A percentile compares a stretch with the other conserved stretches of the same genome.
Conservation (phyloP, 2,888 invertebrate genomes). For the Amblyjoppa fuscipennis region DNA sequence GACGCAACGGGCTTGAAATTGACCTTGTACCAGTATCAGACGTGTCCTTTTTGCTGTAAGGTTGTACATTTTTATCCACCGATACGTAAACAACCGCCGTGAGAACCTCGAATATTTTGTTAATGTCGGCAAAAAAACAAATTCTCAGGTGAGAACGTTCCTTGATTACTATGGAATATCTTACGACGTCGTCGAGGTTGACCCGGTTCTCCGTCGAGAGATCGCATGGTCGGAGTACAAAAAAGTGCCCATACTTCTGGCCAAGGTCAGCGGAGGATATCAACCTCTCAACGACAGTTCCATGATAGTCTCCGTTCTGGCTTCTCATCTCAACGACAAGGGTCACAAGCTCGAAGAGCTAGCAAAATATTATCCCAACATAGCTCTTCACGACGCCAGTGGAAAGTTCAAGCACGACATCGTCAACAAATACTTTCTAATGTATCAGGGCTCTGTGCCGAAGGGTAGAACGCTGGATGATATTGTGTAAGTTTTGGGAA, state of each 20-base stretch:
- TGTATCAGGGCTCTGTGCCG: constrained; percentile 89
- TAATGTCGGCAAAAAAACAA: not conserved
- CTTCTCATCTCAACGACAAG: constrained; percentile 90
- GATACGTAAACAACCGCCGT: not conserved
- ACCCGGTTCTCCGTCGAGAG: constrained; percentile 96
- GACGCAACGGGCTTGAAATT: constrained; percentile 91
- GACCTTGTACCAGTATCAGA: constrained; percentile 97
- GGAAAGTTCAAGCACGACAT: constrained; percentile 91
- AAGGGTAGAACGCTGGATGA: constrained; percentile 86
- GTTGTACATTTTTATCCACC: constrained; percentile 82
- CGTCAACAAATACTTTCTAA: constrained; percentile 95
- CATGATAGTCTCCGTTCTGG: constrained; percentile 95
- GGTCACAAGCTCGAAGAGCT: constrained; percentile 89
- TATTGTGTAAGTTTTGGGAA: constrained; percentile 86
- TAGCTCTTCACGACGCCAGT: constrained; percentile 89
- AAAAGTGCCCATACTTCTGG: constrained; percentile 97
- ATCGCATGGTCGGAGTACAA: constrained; percentile 97
- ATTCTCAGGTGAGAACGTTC: constrained; percentile 88
- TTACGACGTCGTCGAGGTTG: constrained; percentile 98
- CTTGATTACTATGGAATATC: constrained; percentile 97
- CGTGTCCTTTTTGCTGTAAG: constrained; percentile 99
- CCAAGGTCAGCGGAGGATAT: constrained; percentile 90
- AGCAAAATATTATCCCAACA: constrained; percentile 91
- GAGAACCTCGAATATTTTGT: not conserved
- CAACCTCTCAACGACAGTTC: constrained; percentile 97